A percentile compares a stretch with the other conserved stretches of the same genome.
Evolutionary conservation across 2,113 vertebrate genomes (phyloP).

Genomic region (Cyrtonyx montezumae): DNA sequence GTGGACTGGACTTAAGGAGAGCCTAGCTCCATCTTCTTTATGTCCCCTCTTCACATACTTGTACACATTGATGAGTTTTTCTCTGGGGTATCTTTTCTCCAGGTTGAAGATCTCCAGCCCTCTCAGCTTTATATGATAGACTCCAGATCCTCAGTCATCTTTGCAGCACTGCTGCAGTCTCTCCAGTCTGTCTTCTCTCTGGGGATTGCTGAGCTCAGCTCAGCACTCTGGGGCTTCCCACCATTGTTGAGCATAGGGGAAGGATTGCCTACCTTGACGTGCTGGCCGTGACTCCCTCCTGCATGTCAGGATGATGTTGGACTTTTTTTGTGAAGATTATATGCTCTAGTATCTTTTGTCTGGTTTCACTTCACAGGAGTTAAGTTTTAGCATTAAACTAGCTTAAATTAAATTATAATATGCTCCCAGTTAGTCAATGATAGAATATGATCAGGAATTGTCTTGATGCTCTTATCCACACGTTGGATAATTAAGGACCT

Average conservation of each 20-base stretch:
- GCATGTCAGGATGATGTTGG: neutral
- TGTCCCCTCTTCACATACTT: neutral
- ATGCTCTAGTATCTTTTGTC: neutral
- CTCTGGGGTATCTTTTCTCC: neutral
- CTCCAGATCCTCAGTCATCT: neutral
- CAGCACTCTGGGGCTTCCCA: neutral
- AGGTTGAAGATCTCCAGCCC: neutral
- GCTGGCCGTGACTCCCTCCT: neutral
- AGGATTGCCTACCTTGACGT: neutral
- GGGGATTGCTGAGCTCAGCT: neutral
- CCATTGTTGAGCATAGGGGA: neutral
- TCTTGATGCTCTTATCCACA: neutral
- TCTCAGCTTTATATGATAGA: neutral
- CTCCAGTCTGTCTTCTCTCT: neutral
- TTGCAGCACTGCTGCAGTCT: neutral
- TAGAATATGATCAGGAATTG: neutral
- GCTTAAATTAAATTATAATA: neutral
- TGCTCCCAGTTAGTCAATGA: neutral
- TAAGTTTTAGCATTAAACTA: neutral
- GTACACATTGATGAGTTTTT: neutral
- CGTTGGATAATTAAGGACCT: slow-evolving; percentile 33
- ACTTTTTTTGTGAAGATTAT: neutral
- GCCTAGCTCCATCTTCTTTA: neutral
- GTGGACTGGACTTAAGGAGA: neutral
- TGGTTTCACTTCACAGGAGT: neutral